Conservation (phyloP, 2,797 vertebrate species). For the Galago senegalensis region DNA sequence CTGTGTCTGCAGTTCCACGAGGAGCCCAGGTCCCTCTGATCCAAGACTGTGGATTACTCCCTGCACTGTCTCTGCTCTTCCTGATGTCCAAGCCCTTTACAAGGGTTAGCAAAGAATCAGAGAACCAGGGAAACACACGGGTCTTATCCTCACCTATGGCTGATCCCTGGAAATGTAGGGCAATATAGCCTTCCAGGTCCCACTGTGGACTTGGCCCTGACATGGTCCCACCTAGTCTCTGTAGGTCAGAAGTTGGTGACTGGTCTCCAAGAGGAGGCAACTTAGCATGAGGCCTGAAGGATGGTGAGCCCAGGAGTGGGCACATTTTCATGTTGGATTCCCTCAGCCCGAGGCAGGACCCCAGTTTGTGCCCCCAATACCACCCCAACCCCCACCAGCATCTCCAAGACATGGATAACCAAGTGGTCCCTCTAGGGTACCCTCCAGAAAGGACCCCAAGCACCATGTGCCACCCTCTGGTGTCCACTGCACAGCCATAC, state of each 20-base stretch:
- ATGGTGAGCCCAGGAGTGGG: neutral
- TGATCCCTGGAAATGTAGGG: neutral
- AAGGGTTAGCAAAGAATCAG: neutral
- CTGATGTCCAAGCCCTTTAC: neutral
- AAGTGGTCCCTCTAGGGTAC: rapidly evolving
- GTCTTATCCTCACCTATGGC: neutral
- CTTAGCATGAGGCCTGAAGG: neutral
- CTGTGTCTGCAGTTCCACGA: neutral
- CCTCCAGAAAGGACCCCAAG: neutral
- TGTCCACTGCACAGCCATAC: neutral
- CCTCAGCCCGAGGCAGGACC: neutral
- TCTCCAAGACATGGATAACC: neutral
- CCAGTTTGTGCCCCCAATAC: too few relatives aligned
- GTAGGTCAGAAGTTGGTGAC: neutral
- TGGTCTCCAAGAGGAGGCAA: neutral
- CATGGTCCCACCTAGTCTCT: neutral
- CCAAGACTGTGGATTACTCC: neutral
- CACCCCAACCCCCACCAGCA: too few relatives aligned
- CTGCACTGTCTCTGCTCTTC: rapidly evolving
- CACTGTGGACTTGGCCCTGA: rapidly evolving
- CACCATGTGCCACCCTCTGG: too few relatives aligned
- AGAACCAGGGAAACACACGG: rapidly evolving
- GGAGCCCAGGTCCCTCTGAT: too few relatives aligned
- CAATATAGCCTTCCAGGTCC: too few relatives aligned
- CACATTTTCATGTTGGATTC: neutral